These are phyloP conservation scores for Cenopis cana DNA, from an alignment of 2,888 invertebrate genomes.

Conservation along the genomic window DNA sequence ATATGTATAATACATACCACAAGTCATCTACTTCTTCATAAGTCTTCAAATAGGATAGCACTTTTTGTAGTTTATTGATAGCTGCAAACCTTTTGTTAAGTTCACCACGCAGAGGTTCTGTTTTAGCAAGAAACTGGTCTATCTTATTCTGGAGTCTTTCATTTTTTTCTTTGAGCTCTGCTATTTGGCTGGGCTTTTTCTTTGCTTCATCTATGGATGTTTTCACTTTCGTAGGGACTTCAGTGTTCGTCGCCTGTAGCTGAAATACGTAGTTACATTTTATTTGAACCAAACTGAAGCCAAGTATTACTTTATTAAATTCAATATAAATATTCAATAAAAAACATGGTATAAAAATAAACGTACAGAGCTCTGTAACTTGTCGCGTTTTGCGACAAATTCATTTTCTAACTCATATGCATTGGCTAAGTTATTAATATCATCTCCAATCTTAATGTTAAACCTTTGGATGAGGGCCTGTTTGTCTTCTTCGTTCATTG, in stretches of 20 bases:
- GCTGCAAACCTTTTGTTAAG: conserved; percentile 76
- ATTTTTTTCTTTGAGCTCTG: conserved; percentile 77
- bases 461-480: conserved; percentile 79
- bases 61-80: conserved; percentile 82
- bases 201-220: conserved; percentile 87
- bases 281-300: background rate
- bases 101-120: conserved; percentile 74
- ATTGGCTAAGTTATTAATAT: conserved; percentile 67
- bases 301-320: background rate
- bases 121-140: conserved; percentile 68
- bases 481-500: conserved; percentile 68
- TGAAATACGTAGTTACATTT: conserved; percentile 58
- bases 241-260: conserved; percentile 86
- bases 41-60: conserved; percentile 88
- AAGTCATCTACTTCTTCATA: conserved; percentile 89
- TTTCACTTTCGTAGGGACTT: conserved; percentile 87
- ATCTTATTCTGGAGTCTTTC: conserved; percentile 71
- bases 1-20: conserved; percentile 76
- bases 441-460: conserved; percentile 70
- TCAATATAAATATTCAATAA: background rate
- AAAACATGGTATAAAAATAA: background rate
- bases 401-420: conserved; percentile 66
- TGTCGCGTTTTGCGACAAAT: conserved; percentile 58
- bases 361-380: conserved; percentile 66
- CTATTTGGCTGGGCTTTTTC: conserved; percentile 79